Conservation (phyloP, 1,140 invertebrate species). For the Saxidomus purpurata region DNA sequence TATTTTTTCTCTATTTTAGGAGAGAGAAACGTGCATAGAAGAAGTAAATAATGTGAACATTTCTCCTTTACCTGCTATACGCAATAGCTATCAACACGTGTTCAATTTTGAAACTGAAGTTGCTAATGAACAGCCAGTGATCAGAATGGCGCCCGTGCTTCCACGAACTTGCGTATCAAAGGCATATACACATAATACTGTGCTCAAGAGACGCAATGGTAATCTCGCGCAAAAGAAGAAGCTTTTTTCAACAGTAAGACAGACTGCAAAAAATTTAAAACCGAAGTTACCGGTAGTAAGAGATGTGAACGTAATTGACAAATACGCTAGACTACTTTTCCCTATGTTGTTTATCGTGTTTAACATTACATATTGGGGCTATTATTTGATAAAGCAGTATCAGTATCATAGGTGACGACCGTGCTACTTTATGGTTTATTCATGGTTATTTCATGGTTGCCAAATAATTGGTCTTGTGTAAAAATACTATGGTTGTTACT, state of each 20-base stretch:
- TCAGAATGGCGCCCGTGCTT: constrained; percentile 78
- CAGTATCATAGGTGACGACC: constrained; percentile 32
- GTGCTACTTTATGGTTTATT: background rate
- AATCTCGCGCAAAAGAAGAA: constrained; percentile 73
- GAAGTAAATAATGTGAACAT: constrained; percentile 55
- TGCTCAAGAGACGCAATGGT: constrained; percentile 76
- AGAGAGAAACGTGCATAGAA: constrained; percentile 51
- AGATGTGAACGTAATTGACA: constrained; percentile 99
- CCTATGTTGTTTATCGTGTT: constrained; percentile 97
- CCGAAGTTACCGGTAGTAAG: constrained; percentile 95
- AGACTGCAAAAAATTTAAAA: constrained; percentile 81
- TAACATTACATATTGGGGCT: constrained; percentile 97
- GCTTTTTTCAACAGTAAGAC: constrained; percentile 82
- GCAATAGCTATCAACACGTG: constrained; percentile 57
- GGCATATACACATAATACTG: constrained; percentile 74
- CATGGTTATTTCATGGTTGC: too few relatives aligned
- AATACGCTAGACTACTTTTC: constrained; percentile 97
- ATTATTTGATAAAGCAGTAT: constrained; percentile 89
- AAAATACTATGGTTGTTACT: too few relatives aligned
- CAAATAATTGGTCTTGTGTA: too few relatives aligned
- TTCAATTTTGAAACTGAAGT: constrained; percentile 62
- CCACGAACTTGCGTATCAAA: constrained; percentile 72
- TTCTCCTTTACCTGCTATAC: constrained; percentile 61
- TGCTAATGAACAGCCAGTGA: constrained; percentile 72
- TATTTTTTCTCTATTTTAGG: background rate